A percentile compares a stretch with the other conserved stretches of the same genome.
Conservation (phyloP, 2,888 invertebrate species). For the Sphaerophoria rueppellii region DNA sequence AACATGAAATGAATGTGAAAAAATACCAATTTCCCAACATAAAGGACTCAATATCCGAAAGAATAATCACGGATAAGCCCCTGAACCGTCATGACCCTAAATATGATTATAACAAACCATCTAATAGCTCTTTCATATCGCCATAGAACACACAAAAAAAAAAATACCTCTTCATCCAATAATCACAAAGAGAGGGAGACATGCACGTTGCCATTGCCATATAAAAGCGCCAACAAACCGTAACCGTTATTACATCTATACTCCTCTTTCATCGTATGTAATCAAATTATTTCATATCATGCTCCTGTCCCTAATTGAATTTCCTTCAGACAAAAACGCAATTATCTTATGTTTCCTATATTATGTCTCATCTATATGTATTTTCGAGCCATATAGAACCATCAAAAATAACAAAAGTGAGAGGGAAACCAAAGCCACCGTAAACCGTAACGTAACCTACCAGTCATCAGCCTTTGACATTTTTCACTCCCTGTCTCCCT, state of each 20-base stretch:
- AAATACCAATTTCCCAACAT: neutral
- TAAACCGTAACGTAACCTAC: neutral
- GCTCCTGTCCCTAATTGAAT: constrained; percentile 54
- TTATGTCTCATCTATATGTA: neutral
- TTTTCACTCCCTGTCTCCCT: constrained; percentile 42
- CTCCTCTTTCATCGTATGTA: constrained; percentile 14
- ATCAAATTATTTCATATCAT: constrained; percentile 53
- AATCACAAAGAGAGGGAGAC: neutral
- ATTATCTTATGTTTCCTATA: constrained; percentile 41
- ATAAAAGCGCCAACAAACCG: neutral
- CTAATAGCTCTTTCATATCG: constrained; percentile 1
- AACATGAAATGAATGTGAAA: neutral
- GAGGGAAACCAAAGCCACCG: constrained; percentile 2
- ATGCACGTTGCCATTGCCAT: neutral
- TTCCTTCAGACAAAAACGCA: constrained; percentile 67
- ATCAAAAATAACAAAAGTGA: constrained; percentile 5
- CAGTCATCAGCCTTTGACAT: constrained; percentile 55
- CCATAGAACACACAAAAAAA: neutral
- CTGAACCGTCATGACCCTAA: neutral
- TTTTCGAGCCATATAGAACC: constrained; percentile 9
- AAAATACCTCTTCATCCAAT: neutral
- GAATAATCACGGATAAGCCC: neutral
- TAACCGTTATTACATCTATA: neutral
- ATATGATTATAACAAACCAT: constrained; percentile 2
- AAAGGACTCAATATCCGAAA: neutral